phyloP scores from a whole-genome alignment of 2,888 invertebrate genomes.

The Plemyria rubiginata region DNA sequence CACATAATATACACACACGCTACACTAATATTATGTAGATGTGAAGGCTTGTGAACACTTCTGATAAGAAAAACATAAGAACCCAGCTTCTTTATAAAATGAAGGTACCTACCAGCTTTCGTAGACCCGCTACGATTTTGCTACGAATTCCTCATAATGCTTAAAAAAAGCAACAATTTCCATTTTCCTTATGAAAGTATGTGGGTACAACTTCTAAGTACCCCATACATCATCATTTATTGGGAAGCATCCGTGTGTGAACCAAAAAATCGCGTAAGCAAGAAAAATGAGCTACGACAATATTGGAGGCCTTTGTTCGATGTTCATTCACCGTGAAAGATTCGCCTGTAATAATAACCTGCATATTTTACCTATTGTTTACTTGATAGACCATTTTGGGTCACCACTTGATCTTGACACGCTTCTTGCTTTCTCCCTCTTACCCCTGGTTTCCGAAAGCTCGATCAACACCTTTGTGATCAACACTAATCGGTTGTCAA shows the following conservation, averaged over 20 bases:
- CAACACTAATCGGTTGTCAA: too few relatives aligned
- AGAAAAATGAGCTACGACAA: constrained; percentile 53
- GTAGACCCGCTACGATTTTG: constrained; percentile 1
- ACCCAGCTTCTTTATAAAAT: not conserved
- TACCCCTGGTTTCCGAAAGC: too few relatives aligned
- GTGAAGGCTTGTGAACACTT: not conserved
- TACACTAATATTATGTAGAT: too few relatives aligned
- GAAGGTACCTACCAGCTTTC: not conserved
- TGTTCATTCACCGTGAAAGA: constrained; percentile 48
- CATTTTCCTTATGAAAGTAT: constrained; percentile 27
- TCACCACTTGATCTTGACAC: constrained; percentile 23
- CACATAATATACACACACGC: too few relatives aligned
- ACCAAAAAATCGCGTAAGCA: constrained; percentile 50
- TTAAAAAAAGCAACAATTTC: constrained; percentile 17
- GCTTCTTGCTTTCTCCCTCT: constrained; percentile 1
- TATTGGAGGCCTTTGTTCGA: constrained; percentile 48
- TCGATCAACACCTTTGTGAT: too few relatives aligned
- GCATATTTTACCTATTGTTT: constrained; percentile 38
- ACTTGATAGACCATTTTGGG: constrained; percentile 20
- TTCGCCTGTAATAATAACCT: constrained; percentile 42
- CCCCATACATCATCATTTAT: constrained; percentile 40
- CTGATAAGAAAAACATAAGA: not conserved
- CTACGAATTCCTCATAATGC: constrained; percentile 6
- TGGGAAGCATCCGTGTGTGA: constrained; percentile 47
- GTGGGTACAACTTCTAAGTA: constrained; percentile 33